phyloP scores from a whole-genome alignment of 2,113 vertebrate genomes.

The Hiodon tergisus region DNA sequence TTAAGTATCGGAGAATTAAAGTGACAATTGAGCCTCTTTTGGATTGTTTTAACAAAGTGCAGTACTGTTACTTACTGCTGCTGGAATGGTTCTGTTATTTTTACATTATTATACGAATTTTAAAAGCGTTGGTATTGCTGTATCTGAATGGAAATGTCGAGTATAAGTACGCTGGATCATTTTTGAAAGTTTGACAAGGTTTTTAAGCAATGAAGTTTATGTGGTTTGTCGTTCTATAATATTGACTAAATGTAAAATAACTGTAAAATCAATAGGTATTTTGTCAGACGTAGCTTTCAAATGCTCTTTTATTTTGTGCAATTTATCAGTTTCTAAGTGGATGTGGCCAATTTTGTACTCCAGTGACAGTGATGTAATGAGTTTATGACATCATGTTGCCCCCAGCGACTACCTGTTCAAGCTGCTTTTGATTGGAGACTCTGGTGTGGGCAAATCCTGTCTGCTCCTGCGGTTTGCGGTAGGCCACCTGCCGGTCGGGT shows the following conservation, averaged over 20 bases:
- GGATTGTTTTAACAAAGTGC: no score
- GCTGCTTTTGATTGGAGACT: slow-evolving; percentile 94
- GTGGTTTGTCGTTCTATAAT: background rate
- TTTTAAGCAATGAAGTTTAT: background rate
- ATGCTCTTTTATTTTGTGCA: no score
- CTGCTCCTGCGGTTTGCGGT: slow-evolving; percentile 95
- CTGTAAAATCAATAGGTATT: background rate
- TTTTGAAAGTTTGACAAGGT: background rate
- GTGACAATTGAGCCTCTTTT: no score
- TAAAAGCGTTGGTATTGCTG: no score
- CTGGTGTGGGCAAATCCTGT: slow-evolving; percentile 95
- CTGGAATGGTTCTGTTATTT: no score
- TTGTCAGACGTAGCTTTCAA: background rate
- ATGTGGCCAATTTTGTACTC: background rate
- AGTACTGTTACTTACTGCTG: no score
- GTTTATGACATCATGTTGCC: slow-evolving; percentile 38
- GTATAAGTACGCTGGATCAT: no score
- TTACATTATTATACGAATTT: no score
- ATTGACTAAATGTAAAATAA: background rate
- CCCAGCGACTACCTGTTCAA: slow-evolving; percentile 97
- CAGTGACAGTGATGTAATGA: slow-evolving; percentile 3
- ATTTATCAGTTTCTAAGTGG: background rate
- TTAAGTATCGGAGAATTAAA: background rate
- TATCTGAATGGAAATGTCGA: no score
- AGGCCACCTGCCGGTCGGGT: slow-evolving; percentile 44